Evolutionary conservation across 2,797 vertebrate genomes (phyloP), one percentile per base, ranked within the genome.

Genomic region (Gymnodraco acuticeps): DNA sequence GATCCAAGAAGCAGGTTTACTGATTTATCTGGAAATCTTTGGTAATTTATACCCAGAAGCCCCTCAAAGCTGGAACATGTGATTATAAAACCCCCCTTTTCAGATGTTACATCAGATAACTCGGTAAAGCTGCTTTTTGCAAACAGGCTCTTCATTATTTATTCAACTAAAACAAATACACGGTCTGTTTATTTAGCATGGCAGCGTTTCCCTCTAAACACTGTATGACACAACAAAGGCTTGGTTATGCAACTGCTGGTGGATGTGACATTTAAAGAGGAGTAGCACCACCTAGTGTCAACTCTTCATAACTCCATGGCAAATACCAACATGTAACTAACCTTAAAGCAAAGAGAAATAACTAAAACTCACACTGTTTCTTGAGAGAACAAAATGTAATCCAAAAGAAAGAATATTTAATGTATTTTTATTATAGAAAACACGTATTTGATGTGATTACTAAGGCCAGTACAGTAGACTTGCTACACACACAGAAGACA

Each of bases 221-320:
- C 11, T 48, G n/a, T 4, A 5, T 20, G 38, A 70, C 51, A 54
- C 66, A 74, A 78, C 68, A 73, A 70, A 66, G 64, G 17, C 56
- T 73, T 11, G 42, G 50, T 83, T 85, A 87, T 69, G 61, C 77
- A 86, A 90, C 70, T 41, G 27, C 14, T 46, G 56, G 11, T 7
- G 0, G 27, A 5, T 13, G 70, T 0, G 0, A 12, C 8, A 70
- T 55, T n/a, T n/a, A 33, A 67, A 27, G 78, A 66, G 13, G 8
- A 73, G 74, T 19, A 51, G 41, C 4, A 64, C 88, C 91, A 75
- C 74, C 92, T 90, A 55, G 80, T 76, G 93, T 41, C 9, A 23
- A 12, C 5, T 52, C 11, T 6, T 5, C 3, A 38, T 43, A 15
- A 47, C 47, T 53, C 9, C 56, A 56, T 2, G 3, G 8, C 5